Evolutionary conservation across 2,797 vertebrate species (phyloP).

Genomic region (Choloepus didactylus): DNA sequence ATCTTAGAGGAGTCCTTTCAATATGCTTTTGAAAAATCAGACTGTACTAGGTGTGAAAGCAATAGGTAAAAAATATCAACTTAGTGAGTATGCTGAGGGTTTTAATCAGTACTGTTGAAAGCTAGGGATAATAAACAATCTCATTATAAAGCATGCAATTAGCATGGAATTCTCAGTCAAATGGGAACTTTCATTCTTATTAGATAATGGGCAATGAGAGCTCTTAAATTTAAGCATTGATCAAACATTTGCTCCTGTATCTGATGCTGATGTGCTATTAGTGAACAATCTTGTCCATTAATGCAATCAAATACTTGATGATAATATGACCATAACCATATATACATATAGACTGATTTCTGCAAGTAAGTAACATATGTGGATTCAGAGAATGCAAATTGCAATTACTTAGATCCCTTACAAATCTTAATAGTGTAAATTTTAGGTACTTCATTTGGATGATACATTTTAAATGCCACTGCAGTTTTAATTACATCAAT

Average conservation of each 20-base stretch:
- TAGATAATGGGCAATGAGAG: slow-evolving; percentile 53
- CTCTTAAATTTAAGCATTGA: slow-evolving; percentile 64
- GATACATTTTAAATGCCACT: slow-evolving; percentile 82
- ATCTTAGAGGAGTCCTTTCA: too few relatives aligned
- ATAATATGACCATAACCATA: not conserved
- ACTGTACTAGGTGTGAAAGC: not conserved
- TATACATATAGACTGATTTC: slow-evolving; percentile 35
- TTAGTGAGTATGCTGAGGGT: not conserved
- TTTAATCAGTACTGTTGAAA: slow-evolving; percentile 35
- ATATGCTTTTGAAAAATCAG: slow-evolving; percentile 44
- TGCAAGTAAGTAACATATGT: slow-evolving; percentile 30
- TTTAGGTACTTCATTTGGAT: slow-evolving; percentile 72
- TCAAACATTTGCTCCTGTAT: slow-evolving; percentile 44
- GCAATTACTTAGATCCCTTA: slow-evolving; percentile 69
- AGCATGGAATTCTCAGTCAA: slow-evolving; percentile 55
- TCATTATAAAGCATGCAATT: slow-evolving; percentile 56
- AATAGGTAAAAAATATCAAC: slow-evolving; percentile 8
- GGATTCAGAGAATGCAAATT: slow-evolving; percentile 61
- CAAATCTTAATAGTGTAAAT: slow-evolving; percentile 31
- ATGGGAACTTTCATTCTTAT: slow-evolving; percentile 71
- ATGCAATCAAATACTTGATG: slow-evolving; percentile 63
- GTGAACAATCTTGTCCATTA: slow-evolving; percentile 26
- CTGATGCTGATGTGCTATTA: slow-evolving; percentile 37
- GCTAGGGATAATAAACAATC: slow-evolving; percentile 15
- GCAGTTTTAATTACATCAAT: slow-evolving; percentile 83